A percentile compares a stretch with the other conserved stretches of the same genome.
These are phyloP conservation scores for Rapana venosa DNA, from an alignment of 2,888 invertebrate genomes.

Conservation along the genomic window DNA sequence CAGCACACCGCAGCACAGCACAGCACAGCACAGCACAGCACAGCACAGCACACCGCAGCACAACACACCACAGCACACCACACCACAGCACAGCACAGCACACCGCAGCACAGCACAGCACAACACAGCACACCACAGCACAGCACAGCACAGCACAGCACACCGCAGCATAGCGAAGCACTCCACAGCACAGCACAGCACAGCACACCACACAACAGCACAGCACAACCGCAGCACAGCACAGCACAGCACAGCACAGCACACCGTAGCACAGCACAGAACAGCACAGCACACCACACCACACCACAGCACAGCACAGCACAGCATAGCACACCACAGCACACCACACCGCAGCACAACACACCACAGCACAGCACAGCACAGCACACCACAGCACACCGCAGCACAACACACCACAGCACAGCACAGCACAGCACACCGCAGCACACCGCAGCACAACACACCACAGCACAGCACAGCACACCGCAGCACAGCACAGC, in stretches of 20 bases:
- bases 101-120: neutral
- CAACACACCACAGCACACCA: neutral
- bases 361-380: neutral
- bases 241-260: neutral
- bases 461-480: neutral
- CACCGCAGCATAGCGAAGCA: neutral
- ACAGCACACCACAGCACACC: neutral
- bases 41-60: neutral
- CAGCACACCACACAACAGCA: neutral
- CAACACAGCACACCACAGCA: neutral
- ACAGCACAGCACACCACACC: neutral
- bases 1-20: neutral
- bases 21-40: neutral
- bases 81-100: neutral
- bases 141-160: slow-evolving; percentile 1
- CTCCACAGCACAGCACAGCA: neutral
- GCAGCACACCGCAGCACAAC: neutral
- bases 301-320: neutral
- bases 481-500: neutral
- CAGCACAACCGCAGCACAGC: neutral
- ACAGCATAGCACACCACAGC: neutral
- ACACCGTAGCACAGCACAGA: neutral
- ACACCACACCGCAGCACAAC: neutral
- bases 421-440: neutral
- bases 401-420: neutral